Conservation (phyloP, 2,113 vertebrate genomes). For the Eulacestoma nigropectus region DNA sequence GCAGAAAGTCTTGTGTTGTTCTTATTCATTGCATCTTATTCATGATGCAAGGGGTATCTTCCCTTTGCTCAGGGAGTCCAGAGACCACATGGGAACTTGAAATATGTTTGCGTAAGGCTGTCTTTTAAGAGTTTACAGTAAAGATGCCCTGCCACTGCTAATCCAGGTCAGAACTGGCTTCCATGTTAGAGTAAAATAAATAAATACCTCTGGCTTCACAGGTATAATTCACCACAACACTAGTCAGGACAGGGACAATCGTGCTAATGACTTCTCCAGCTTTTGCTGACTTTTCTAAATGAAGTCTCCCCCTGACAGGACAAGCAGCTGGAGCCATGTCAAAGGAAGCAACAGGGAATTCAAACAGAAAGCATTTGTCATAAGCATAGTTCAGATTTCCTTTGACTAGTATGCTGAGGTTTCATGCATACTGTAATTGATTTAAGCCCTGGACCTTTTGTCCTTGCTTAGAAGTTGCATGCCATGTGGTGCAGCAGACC, state of each 20-base stretch:
- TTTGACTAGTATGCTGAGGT: background rate
- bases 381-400: background rate
- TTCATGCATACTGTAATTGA: background rate
- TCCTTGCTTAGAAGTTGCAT: background rate
- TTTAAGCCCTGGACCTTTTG: background rate
- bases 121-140: background rate
- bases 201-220: background rate
- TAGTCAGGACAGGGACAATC: background rate
- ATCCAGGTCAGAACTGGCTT: background rate
- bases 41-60: background rate
- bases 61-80: background rate
- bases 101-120: background rate
- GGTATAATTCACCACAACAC: background rate
- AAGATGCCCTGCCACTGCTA: conserved; percentile 1
- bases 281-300: background rate
- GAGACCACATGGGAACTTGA: background rate
- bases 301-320: background rate
- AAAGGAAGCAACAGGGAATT: background rate
- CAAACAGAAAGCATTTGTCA: background rate
- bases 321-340: background rate
- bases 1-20: background rate
- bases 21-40: background rate
- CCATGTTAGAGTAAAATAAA: background rate
- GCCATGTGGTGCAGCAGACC: background rate
- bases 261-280: background rate